Conservation (phyloP, 2,888 invertebrate genomes). For the Drosophila cognata region DNA sequence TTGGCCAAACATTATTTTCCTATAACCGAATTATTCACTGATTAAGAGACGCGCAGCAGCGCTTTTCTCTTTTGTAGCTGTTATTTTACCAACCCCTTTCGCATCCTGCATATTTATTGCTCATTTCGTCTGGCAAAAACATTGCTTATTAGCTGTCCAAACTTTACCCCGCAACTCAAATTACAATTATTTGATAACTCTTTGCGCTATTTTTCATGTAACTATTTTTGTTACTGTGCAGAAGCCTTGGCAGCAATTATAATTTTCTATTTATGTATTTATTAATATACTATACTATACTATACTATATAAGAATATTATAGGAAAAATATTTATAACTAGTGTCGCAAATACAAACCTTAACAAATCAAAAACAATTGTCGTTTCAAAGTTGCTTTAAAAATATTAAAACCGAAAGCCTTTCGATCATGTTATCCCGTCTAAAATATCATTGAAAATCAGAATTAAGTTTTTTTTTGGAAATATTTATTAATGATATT, state of each 20-base stretch:
- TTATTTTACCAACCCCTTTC: constrained; percentile 53
- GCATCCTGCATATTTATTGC: constrained; percentile 60
- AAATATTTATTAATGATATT: too few relatives aligned
- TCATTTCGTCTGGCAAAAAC: constrained; percentile 49
- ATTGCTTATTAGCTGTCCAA: constrained; percentile 8
- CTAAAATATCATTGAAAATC: too few relatives aligned
- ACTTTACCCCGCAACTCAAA: background rate
- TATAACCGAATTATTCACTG: constrained; percentile 83
- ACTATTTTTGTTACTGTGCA: background rate
- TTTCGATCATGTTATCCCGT: too few relatives aligned
- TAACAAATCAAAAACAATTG: background rate
- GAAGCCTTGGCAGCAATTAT: too few relatives aligned
- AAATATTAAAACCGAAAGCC: too few relatives aligned
- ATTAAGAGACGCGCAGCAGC: constrained; percentile 60
- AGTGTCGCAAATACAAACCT: background rate
- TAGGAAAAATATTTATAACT: background rate
- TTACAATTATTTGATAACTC: constrained; percentile 1
- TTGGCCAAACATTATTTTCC: constrained; percentile 80
- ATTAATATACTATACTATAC: background rate
- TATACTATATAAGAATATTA: background rate
- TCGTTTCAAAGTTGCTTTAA: background rate
- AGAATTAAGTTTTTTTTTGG: too few relatives aligned
- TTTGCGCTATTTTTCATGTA: background rate
- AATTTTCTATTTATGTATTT: background rate
- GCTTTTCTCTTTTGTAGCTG: constrained; percentile 17